Conservation (phyloP, 2,113 vertebrate species). For the Redunca redunca region DNA sequence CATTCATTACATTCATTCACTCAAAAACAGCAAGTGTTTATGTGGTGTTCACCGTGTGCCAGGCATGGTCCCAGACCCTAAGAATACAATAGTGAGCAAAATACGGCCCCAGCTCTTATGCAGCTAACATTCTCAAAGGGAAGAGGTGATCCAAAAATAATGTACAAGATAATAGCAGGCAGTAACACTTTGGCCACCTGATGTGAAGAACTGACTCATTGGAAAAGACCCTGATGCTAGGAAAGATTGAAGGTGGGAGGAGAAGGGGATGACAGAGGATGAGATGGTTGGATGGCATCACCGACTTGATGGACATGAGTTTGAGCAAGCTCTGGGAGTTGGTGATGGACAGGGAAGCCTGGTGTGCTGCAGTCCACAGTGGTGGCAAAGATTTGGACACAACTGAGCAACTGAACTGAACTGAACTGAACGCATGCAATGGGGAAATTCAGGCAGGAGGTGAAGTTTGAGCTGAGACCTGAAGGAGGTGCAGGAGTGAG, state of each 20-base stretch:
- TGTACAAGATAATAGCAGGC: neutral
- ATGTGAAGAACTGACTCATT: neutral
- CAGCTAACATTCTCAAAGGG: neutral
- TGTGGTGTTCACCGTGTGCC: neutral
- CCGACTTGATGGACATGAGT: neutral
- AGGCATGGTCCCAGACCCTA: neutral
- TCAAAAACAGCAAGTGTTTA: neutral
- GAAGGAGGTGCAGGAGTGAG: neutral
- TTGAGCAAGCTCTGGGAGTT: neutral
- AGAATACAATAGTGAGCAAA: neutral
- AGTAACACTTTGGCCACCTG: neutral
- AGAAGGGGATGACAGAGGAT: neutral
- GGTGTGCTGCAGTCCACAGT: neutral
- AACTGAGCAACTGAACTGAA: neutral
- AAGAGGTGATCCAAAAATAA: neutral
- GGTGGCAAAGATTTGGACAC: accelerated
- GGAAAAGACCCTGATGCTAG: neutral
- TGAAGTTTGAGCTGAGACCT: neutral
- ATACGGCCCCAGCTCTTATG: neutral
- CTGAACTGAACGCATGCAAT: neutral
- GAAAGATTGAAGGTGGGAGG: neutral
- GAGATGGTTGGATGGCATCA: neutral
- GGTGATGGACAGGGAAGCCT: neutral
- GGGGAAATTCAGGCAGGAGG: neutral
- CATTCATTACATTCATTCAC: neutral